These are phyloP conservation scores for Psococerastis gibbosa DNA, from an alignment of 2,888 invertebrate species.

Conservation along the genomic window DNA sequence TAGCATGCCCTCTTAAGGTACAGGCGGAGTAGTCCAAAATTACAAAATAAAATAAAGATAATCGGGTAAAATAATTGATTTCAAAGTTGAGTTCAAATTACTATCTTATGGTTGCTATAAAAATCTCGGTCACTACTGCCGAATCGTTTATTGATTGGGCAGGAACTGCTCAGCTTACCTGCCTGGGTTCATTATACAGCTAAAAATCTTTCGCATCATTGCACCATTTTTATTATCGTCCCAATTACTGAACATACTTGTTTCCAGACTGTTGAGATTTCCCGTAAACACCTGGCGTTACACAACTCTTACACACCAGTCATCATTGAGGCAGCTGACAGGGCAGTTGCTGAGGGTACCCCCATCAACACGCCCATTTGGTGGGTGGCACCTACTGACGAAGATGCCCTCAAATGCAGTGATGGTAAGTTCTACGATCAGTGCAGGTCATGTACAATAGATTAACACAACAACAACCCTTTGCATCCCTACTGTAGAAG, in stretches of 20 bases:
- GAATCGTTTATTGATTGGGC: too few species aligned
- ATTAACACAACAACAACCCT: background rate
- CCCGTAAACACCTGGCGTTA: slow-evolving; percentile 40
- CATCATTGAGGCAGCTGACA: slow-evolving; percentile 40
- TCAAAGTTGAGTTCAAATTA: too few species aligned
- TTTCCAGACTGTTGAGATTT: slow-evolving; percentile 43
- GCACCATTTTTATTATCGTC: background rate
- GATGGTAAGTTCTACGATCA: slow-evolving; percentile 25
- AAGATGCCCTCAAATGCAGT: slow-evolving; percentile 31
- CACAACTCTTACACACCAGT: slow-evolving; percentile 38
- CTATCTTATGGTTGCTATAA: too few species aligned
- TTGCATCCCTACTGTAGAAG: background rate
- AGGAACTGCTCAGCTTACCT: too few species aligned
- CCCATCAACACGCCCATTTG: slow-evolving; percentile 69
- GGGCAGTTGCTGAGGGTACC: slow-evolving; percentile 36
- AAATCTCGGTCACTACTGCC: too few species aligned
- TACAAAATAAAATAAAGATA: too few species aligned
- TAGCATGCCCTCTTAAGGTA: too few species aligned
- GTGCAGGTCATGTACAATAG: background rate
- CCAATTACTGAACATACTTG: slow-evolving; percentile 21
- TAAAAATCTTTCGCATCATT: background rate
- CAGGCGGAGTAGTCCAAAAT: too few species aligned
- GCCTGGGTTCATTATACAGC: too few species aligned
- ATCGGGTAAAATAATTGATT: too few species aligned
- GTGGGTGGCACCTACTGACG: slow-evolving; percentile 59